These are phyloP conservation scores for Iguana delicatissima DNA, from an alignment of 2,797 vertebrate genomes.

Conservation along the genomic window DNA sequence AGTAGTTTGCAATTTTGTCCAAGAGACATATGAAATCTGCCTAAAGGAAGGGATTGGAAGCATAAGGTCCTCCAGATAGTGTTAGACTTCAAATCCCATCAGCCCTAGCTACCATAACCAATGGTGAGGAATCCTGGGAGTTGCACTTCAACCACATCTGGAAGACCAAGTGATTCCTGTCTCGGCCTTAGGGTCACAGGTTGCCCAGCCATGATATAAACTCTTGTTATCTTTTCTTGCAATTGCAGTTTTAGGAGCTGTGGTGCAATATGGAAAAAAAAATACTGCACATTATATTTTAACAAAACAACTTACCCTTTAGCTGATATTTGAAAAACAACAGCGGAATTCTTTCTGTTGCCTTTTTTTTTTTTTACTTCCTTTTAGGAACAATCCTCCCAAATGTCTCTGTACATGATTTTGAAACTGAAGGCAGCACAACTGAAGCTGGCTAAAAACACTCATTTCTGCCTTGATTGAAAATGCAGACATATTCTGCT, in stretches of 20 bases:
- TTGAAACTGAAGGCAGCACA: not conserved
- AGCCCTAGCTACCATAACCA: too few species aligned
- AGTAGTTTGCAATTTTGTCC: not conserved
- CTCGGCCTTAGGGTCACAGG: not conserved
- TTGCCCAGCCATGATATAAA: not conserved
- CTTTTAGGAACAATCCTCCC: not conserved
- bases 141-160: too few species aligned
- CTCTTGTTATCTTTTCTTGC: not conserved
- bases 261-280: not conserved
- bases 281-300: not conserved
- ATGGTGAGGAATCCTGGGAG: too few species aligned
- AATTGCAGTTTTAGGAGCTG: not conserved
- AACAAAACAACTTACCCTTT: slow-evolving; percentile 17
- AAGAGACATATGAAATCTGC: not conserved
- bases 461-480: not conserved
- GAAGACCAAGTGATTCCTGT: not conserved
- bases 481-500: slow-evolving; percentile 8
- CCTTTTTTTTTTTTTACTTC: not conserved
- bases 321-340: slow-evolving; percentile 17
- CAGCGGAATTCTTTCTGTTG: not conserved
- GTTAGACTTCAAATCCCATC: too few species aligned
- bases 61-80: too few species aligned
- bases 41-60: too few species aligned
- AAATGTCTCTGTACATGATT: not conserved
- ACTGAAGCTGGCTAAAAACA: not conserved